Conservation (phyloP, 1,140 invertebrate genomes). For the Diuraphis noxia region DNA sequence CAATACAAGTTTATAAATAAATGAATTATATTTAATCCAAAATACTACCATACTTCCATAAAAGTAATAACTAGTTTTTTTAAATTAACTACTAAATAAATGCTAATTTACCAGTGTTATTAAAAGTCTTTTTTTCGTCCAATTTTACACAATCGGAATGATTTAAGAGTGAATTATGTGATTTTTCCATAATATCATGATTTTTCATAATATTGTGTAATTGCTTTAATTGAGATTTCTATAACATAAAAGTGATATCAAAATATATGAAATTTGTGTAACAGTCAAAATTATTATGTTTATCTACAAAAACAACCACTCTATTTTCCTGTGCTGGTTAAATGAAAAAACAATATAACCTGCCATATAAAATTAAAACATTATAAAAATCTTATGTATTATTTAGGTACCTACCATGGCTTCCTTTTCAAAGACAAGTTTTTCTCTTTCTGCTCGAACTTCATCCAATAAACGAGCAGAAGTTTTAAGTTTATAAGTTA, state of each 20-base stretch:
- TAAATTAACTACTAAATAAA: neutral
- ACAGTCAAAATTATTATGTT: neutral
- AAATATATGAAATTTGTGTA: neutral
- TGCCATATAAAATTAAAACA: neutral
- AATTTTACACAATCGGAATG: neutral
- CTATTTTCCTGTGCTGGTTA: neutral
- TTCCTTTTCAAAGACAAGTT: conserved; percentile 27
- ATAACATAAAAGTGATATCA: neutral
- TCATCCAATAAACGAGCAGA: conserved; percentile 42
- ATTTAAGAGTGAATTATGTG: neutral
- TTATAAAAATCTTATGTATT: neutral
- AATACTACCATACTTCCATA: neutral
- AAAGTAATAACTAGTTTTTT: neutral
- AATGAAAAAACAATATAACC: neutral
- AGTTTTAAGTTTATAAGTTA: conserved; percentile 38
- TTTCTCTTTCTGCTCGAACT: conserved; percentile 25
- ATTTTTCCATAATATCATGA: neutral
- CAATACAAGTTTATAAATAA: neutral
- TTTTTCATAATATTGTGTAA: neutral
- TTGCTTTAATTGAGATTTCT: conserved; percentile 33
- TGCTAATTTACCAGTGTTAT: conserved; percentile 27
- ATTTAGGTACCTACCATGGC: conserved; percentile 25
- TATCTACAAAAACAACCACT: too few species aligned
- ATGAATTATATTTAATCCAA: neutral
- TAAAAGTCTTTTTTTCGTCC: neutral